These are phyloP conservation scores for Eublepharis macularius DNA, from an alignment of 2,113 vertebrate species.

Conservation along the genomic window DNA sequence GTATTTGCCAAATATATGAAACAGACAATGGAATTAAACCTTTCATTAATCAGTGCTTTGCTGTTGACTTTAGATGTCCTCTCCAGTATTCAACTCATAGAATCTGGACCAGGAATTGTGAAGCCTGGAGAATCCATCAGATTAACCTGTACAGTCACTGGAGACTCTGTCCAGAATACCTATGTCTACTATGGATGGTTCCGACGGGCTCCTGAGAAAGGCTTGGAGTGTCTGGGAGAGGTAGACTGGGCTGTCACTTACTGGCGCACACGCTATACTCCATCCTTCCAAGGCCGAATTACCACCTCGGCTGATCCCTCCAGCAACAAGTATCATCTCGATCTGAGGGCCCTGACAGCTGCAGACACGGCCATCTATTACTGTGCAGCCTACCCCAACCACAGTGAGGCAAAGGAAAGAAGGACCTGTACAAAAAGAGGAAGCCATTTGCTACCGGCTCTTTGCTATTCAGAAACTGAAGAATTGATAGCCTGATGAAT, in stretches of 20 bases:
- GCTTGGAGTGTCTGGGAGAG: slow-evolving; percentile 49
- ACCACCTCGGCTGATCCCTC: neutral
- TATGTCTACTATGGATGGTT: slow-evolving; percentile 42
- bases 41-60: neutral
- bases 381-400: neutral
- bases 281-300: neutral
- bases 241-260: neutral
- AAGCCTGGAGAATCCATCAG: slow-evolving; percentile 23
- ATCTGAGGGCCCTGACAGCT: neutral
- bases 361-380: slow-evolving; percentile 23
- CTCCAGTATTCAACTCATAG: slow-evolving; percentile 78
- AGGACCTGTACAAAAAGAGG: slow-evolving; percentile 5
- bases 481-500: too few species aligned
- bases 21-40: neutral
- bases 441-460: neutral
- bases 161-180: slow-evolving; percentile 19
- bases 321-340: slow-evolving; percentile 1
- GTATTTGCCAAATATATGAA: neutral
- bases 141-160: slow-evolving; percentile 49
- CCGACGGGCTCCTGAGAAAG: slow-evolving; percentile 37
- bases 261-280: neutral
- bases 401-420: neutral
- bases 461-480: too few species aligned
- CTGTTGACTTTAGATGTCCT: slow-evolving; percentile 66
- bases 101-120: slow-evolving; percentile 62